A percentile compares a stretch with the other conserved stretches of the same genome.
phyloP scores from a whole-genome alignment of 2,113 vertebrate species.

The cattle (Bos taurus) region ARS-UCD2.0 NC_037357.1:101576501-101577000 shows the following conservation, averaged over 20 bases:
- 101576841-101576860: background rate
- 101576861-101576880: constrained; percentile 10
- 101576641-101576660: background rate
- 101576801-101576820: background rate
- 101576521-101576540: background rate
- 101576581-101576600: background rate
- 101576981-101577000: background rate
- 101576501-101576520: background rate
- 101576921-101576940: constrained; percentile 38
- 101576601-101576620: background rate
- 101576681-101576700: background rate
- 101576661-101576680: background rate
- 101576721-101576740: background rate
- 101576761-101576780: background rate
- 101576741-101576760: background rate
- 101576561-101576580: background rate
- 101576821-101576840: background rate
- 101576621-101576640: background rate
- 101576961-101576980: constrained; percentile 20
- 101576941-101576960: constrained; percentile 39
- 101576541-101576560: background rate
- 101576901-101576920: constrained; percentile 8
- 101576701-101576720: background rate
- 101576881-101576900: constrained; percentile 28
- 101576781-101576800: background rate